phyloP scores from a whole-genome alignment of 2,797 vertebrate species.

The Clarias laeviceps region DNA sequence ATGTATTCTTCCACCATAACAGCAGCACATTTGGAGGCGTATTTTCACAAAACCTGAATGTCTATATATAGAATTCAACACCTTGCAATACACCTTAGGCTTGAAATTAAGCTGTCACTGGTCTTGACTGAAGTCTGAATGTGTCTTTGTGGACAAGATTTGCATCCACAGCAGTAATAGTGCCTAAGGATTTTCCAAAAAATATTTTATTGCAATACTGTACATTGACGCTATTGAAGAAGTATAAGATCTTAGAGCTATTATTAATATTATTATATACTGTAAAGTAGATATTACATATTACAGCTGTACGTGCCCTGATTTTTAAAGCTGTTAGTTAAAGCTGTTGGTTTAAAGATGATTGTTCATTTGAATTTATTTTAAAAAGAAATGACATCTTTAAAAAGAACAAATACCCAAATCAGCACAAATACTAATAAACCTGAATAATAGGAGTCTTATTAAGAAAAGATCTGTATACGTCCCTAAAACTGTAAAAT shows the following conservation, averaged over 20 bases:
- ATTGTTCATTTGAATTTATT: neutral
- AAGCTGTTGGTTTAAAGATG: neutral
- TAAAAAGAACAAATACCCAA: neutral
- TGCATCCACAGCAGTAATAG: neutral
- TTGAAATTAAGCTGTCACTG: neutral
- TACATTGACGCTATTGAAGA: too few relatives aligned
- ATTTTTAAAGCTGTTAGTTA: neutral
- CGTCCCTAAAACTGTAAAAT: neutral
- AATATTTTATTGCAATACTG: neutral
- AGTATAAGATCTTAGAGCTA: too few relatives aligned
- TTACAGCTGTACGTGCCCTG: neutral
- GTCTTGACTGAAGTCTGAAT: neutral
- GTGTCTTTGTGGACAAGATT: neutral
- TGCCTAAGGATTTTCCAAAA: neutral
- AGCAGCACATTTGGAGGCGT: neutral
- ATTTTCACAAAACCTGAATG: neutral
- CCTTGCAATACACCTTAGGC: neutral
- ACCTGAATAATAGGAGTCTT: neutral
- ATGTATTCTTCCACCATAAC: neutral
- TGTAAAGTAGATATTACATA: neutral
- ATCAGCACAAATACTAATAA: neutral
- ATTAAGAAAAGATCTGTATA: constrained; percentile 10
- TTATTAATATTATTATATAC: neutral
- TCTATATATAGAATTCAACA: neutral
- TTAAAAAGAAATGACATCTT: neutral